Percentiles rank a stretch among this genome's conserved stretches.
These are phyloP conservation scores for Tyto alba DNA, from an alignment of 2,113 vertebrate species.

Conservation along the genomic window DNA sequence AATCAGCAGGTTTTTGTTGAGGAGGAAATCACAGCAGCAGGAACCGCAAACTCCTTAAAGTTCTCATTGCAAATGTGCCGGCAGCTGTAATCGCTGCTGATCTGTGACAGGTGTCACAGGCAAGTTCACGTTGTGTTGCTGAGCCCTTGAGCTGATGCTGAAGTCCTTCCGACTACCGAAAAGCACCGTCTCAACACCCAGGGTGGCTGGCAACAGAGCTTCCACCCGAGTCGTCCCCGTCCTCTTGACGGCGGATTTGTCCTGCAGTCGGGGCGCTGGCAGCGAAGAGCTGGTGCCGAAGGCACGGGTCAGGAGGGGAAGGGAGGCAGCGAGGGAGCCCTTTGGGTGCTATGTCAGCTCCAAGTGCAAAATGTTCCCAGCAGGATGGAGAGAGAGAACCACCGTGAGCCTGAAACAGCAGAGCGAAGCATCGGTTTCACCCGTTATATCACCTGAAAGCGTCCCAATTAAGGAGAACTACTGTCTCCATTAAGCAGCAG, in stretches of 20 bases:
- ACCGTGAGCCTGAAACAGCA: neutral
- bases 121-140: neutral
- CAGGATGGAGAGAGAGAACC: neutral
- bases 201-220: neutral
- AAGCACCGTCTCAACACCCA: accelerated
- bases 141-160: neutral
- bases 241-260: accelerated
- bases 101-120: neutral
- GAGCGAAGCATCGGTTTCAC: neutral
- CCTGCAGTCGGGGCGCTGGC: neutral
- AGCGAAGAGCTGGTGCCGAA: neutral
- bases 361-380: neutral
- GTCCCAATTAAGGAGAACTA: neutral
- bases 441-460: neutral
- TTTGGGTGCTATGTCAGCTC: neutral
- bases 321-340: neutral
- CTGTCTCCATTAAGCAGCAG: neutral
- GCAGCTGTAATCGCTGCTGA: neutral
- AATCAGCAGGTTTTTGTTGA: neutral
- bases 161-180: neutral
- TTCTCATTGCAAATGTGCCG: neutral
- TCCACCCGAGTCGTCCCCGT: accelerated
- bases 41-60: neutral
- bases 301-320: neutral
- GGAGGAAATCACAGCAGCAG: neutral